Evolutionary conservation across 2,113 vertebrate species (phyloP).

Genomic region (Amazona vittata): DNA sequence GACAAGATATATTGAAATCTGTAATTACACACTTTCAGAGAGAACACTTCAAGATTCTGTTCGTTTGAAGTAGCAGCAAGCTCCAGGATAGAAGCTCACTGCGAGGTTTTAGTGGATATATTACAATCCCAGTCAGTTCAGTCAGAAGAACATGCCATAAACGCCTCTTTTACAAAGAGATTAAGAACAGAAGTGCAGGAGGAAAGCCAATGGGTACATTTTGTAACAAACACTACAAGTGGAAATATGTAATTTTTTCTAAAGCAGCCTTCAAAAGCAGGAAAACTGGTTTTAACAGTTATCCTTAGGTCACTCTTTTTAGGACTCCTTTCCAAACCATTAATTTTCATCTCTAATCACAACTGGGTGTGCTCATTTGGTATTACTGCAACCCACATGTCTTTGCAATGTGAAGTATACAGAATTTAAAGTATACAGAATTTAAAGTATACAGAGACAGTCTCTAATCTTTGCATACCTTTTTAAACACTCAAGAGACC

Average conservation of each 20-base stretch:
- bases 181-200: not conserved
- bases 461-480: not conserved
- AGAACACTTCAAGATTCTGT: not conserved
- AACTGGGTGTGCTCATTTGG: not conserved
- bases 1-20: not conserved
- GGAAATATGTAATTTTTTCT: not conserved
- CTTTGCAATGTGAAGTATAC: not conserved
- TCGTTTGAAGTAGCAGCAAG: not conserved
- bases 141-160: not conserved
- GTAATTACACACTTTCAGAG: not conserved
- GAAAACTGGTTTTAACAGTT: not conserved
- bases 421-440: not conserved
- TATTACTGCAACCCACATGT: not conserved
- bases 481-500: not conserved
- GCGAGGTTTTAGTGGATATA: not conserved
- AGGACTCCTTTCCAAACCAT: not conserved
- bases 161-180: not conserved
- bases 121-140: not conserved
- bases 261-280: not conserved
- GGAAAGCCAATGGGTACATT: not conserved
- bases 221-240: not conserved
- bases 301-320: not conserved
- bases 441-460: not conserved
- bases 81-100: not conserved
- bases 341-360: not conserved